Base-by-base conservation (phyloP, 1,140 invertebrate genomes). In the Drosophila tropicalis region DNA sequence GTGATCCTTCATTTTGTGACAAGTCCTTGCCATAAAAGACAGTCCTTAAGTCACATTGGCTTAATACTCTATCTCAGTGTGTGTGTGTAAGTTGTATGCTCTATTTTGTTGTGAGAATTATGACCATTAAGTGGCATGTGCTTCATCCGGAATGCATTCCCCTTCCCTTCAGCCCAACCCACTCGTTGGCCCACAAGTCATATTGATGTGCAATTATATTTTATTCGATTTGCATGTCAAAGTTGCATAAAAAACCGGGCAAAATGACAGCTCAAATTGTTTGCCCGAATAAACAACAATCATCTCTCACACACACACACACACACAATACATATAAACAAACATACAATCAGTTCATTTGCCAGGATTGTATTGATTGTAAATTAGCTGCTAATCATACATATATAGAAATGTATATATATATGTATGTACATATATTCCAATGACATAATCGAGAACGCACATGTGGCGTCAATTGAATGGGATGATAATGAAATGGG, bases 181-280 rank as follows among this genome's bases (percentile, higher is more conserved):
- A 7, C 1, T 36, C 12, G 4, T 58, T 15, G 10, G 17, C 15
- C 29, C 36, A 15, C 36, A 7, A 32, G 25, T 34, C 58, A 47
- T 51, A 44, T 51, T 71, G 75, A 71, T 77, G 67, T 69, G 62
- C 67, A 66, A 77, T 77, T 77, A 77, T 77, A 76, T 76, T 76
- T 70, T 76, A 69, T 69, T 76, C 67, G 72, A 67, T 78, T 81
- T 86, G 83, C 83, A 86, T 86, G 83, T 86, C 73, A 83, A 69
- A 66, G 54, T 66, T 87, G 83, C 79, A 85, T 85, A 86, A 85
- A 85, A 36, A 34, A 60, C 22, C 25, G 22, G 15, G n/a, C 22
- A 64, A 76, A 85, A 77, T 77, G 74, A 77, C 77, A 84, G 80
- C 58, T 71, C 25, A 63, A 65, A 63, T 81, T 82, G 83, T 85